A percentile compares a stretch with the other conserved stretches of the same genome.
Evolutionary conservation across 2,888 invertebrate genomes (phyloP).

Genomic region (Epinotia brunnichana): DNA sequence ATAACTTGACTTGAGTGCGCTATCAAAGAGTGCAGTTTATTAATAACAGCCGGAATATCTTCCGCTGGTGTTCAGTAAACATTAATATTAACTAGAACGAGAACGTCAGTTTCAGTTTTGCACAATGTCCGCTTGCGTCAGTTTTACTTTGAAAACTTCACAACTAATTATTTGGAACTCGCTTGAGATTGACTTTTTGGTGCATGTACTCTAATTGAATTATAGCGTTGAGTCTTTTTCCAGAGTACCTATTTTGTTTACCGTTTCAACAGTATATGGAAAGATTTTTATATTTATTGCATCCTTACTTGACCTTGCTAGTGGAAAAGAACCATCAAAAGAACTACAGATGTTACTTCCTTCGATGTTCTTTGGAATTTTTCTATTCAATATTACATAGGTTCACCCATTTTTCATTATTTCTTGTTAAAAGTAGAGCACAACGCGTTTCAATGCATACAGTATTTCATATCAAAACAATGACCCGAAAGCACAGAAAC

Average conservation of each 20-base stretch:
- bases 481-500: not conserved
- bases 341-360: too few species aligned
- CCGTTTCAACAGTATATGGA: too few species aligned
- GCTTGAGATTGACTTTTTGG: not conserved
- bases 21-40: not conserved
- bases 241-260: too few species aligned
- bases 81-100: not conserved
- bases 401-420: too few species aligned
- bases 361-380: too few species aligned
- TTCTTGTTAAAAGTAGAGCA: too few species aligned
- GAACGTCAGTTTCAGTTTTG: constrained; percentile 4
- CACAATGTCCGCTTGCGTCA: constrained; percentile 3
- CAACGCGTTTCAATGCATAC: too few species aligned
- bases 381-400: too few species aligned
- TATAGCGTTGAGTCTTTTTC: not conserved
- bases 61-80: not conserved
- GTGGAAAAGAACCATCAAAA: too few species aligned
- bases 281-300: too few species aligned
- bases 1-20: not conserved
- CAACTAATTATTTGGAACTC: not conserved
- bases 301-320: too few species aligned
- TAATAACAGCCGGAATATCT: not conserved
- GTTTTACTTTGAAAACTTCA: not conserved
- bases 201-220: not conserved
- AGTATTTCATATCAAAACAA: not conserved